These are phyloP conservation scores for Sebastes matsubarae DNA, from an alignment of 2,797 vertebrate species.

Conservation along the genomic window DNA sequence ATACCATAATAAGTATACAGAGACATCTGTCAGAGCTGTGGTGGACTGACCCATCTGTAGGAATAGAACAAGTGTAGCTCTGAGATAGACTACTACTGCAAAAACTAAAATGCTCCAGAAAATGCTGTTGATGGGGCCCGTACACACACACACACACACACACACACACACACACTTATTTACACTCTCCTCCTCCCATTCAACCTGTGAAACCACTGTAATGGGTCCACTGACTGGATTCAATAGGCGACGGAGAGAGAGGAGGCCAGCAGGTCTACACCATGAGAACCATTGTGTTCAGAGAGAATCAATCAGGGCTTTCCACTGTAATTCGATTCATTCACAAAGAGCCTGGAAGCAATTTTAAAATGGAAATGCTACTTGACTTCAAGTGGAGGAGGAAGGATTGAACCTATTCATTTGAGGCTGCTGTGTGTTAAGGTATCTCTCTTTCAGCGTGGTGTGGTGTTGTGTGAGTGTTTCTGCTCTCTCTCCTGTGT, in stretches of 20 bases:
- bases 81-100: background rate
- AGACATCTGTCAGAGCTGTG: background rate
- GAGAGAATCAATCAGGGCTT: slow-evolving; percentile 84
- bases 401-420: slow-evolving; percentile 50
- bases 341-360: slow-evolving; percentile 83
- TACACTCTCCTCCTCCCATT: slow-evolving; percentile 62
- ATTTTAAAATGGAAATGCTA: slow-evolving; percentile 85
- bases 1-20: no score
- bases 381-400: slow-evolving; percentile 74
- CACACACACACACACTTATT: slow-evolving; percentile 34
- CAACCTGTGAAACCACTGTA: slow-evolving; percentile 72
- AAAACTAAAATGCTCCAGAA: slow-evolving; percentile 3
- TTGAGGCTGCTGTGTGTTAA: slow-evolving; percentile 46
- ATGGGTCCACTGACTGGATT: slow-evolving; percentile 74
- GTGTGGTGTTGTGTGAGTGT: background rate
- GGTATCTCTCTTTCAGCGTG: slow-evolving; percentile 43
- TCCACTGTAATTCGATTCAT: slow-evolving; percentile 83
- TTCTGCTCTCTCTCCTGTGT: no score
- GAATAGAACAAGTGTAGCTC: background rate
- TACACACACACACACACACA: background rate
- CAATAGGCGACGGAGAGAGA: slow-evolving; percentile 71
- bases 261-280: slow-evolving; percentile 69
- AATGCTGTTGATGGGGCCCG: background rate
- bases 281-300: slow-evolving; percentile 82
- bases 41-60: background rate